phyloP scores from a whole-genome alignment of 2,797 vertebrate genomes.

The Syndactyla subalaris region DNA sequence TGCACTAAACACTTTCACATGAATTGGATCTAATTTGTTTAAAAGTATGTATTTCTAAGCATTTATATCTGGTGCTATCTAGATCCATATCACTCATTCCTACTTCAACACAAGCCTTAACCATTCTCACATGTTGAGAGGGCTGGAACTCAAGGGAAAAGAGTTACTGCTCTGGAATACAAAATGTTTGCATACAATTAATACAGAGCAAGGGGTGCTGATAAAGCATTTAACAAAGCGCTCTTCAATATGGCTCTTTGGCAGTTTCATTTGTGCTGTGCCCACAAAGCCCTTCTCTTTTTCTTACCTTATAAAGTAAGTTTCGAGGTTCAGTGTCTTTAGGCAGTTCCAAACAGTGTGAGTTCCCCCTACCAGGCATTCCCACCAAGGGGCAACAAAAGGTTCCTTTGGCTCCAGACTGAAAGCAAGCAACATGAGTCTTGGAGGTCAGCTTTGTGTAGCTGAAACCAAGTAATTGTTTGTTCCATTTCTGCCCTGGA shows the following conservation, averaged over 20 bases:
- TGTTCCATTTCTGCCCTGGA: neutral
- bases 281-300: neutral
- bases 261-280: neutral
- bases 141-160: neutral
- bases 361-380: neutral
- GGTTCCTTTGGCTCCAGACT: neutral
- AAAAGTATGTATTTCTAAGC: neutral
- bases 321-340: neutral
- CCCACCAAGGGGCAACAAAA: neutral
- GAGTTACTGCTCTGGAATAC: neutral
- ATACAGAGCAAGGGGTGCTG: neutral
- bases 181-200: neutral
- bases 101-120: neutral
- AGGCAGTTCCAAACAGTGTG: neutral
- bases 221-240: neutral
- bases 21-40: neutral
- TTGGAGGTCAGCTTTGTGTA: neutral
- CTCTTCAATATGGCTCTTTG: neutral
- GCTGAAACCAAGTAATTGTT: neutral
- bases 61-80: neutral
- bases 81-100: neutral
- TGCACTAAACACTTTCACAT: neutral
- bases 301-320: neutral
- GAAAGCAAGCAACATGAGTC: neutral
- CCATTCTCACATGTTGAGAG: neutral